A percentile compares a stretch with the other conserved stretches of the same genome.
Conservation (phyloP, 2,888 invertebrate species). For the Chymomyza caudatula region DNA sequence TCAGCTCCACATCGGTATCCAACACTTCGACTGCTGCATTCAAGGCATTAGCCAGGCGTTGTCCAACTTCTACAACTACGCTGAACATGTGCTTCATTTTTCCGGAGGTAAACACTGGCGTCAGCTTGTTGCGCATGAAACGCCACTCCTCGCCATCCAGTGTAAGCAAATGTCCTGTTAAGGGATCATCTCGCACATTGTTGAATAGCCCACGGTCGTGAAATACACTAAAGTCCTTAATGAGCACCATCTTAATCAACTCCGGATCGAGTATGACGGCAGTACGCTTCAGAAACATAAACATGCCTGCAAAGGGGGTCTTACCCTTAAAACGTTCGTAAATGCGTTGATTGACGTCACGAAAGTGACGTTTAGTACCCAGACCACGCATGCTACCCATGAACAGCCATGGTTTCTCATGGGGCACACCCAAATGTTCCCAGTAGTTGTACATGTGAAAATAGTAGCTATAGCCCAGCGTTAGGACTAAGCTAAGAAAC, state of each 20-base stretch:
- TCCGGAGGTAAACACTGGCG: constrained; percentile 79
- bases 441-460: constrained; percentile 53
- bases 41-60: constrained; percentile 26
- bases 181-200: constrained; percentile 73
- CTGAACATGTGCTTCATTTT: constrained; percentile 79
- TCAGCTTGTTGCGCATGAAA: constrained; percentile 77
- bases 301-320: constrained; percentile 57
- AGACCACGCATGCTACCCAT: constrained; percentile 64
- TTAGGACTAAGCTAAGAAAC: constrained; percentile 58
- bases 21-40: neutral
- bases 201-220: constrained; percentile 68
- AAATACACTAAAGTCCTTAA: constrained; percentile 76
- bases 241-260: constrained; percentile 69
- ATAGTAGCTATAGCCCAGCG: constrained; percentile 22
- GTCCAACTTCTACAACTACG: constrained; percentile 39
- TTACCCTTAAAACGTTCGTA: constrained; percentile 61
- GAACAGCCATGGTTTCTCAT: constrained; percentile 46
- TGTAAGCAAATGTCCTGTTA: constrained; percentile 70
- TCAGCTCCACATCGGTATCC: constrained; percentile 77
- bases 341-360: constrained; percentile 51
- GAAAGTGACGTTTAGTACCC: constrained; percentile 45
- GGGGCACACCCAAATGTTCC: constrained; percentile 49
- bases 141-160: constrained; percentile 79
- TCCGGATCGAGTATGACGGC: constrained; percentile 68
- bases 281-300: constrained; percentile 48